Evolutionary conservation across 2,113 vertebrate genomes (phyloP), one percentile per base, ranked within the genome.

Genomic region (Oncorhynchus mykiss): DNA sequence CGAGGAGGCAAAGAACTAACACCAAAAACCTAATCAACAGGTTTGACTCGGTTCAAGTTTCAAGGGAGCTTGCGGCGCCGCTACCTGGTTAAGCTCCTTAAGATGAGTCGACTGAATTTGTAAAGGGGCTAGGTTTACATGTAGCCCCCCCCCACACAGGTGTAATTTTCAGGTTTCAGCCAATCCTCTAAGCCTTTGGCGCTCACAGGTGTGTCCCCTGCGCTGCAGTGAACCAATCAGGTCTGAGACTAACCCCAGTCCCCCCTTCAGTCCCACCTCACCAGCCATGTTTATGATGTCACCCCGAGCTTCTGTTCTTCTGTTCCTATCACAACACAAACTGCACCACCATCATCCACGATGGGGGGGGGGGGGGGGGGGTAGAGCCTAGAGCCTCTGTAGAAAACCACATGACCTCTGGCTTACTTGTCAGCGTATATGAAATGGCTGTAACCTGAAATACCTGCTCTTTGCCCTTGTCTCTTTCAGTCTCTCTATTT

Each of bases 91-190:
- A 92, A 93, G 94, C 93, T 92, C 94, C 93, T 94, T 82, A 84
- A 91, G 93, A 90, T 93, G 91, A 96, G 51, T 95, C 96, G 96
- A 87, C 92, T 85, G 95, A 88, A 93, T 91, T 95, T 87, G 95
- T 94, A 94, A 95, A 91, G 85, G 92, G 95, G 94, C 96, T 45
- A 95, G 92, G 91, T 96, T 98, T 98, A 98, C 97, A 98, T 95
- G 96, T 93, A 97, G 90, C 82, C 91, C 90, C 57, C 27, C 3
- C 27, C 3, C 27, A 27, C 27, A 93, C 96, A 99, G 97, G 97
- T 98, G 96, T 96, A 94, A 95, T 95, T 95, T 94, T 92, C 85
- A 73, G 80, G 67, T 88, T 11, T 76, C 86, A 90, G 86, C 97
- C 97, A 99, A 99, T 99, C 95, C 93, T 89, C 83, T 84, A 86